phyloP scores from a whole-genome alignment of 35 echinoderm and acorn worm genomes.

The Chiridota heheva region DNA sequence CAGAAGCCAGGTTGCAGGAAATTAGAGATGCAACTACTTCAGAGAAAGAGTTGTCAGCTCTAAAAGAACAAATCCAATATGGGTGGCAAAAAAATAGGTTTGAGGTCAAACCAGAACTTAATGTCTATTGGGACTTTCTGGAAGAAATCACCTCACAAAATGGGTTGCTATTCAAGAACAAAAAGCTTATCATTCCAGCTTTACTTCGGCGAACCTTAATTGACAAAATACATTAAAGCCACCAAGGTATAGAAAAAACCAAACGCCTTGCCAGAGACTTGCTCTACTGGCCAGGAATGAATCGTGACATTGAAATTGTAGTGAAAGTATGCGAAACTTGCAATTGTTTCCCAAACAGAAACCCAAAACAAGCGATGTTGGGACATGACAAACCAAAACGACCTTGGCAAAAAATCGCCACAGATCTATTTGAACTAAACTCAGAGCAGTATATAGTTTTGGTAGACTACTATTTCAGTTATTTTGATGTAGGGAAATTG shows the following conservation, averaged over 20 bases:
- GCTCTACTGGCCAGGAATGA: constrained; percentile 35
- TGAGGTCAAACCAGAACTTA: not conserved
- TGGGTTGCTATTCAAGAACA: constrained; percentile 8
- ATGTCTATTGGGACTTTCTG: constrained; percentile 4
- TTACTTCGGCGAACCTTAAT: constrained; percentile 5
- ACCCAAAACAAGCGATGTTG: constrained; percentile 33
- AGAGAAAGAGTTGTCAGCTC: not conserved
- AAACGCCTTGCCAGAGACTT: constrained; percentile 23
- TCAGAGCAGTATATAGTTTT: constrained; percentile 35
- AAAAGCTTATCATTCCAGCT: constrained; percentile 14
- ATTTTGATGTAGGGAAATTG: constrained; percentile 44
- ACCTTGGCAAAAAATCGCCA: constrained; percentile 46
- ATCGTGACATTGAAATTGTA: constrained; percentile 24
- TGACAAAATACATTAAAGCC: constrained; percentile 24
- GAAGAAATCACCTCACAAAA: constrained; percentile 5
- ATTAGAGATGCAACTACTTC: not conserved
- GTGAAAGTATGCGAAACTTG: constrained; percentile 24
- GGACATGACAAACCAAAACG: constrained; percentile 13
- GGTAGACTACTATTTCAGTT: constrained; percentile 68
- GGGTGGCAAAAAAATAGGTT: constrained; percentile 19
- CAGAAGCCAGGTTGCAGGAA: constrained; percentile 18
- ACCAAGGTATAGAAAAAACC: constrained; percentile 43
- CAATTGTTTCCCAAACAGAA: not conserved
- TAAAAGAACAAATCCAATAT: not conserved
- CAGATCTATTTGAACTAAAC: constrained; percentile 44